Evolutionary conservation across 2,888 invertebrate genomes (phyloP).

Genomic region (Apomyelois bistriatella): DNA sequence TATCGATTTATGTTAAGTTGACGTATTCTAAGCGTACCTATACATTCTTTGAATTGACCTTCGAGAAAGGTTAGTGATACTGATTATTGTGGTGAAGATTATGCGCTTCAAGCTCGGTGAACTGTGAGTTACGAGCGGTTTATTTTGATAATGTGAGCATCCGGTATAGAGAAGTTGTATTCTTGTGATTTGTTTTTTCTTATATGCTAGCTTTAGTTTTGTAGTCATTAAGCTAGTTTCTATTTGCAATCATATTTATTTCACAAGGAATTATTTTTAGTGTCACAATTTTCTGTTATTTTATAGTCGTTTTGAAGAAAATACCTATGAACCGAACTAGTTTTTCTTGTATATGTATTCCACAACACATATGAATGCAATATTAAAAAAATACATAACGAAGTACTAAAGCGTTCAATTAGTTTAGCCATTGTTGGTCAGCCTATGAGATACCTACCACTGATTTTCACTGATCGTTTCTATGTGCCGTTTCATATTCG

Average conservation of each 20-base stretch:
- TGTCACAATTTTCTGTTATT: constrained; percentile 52
- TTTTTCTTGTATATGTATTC: constrained; percentile 15
- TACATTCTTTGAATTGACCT: constrained; percentile 80
- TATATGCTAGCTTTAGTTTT: constrained; percentile 70
- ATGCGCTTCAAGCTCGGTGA: constrained; percentile 57
- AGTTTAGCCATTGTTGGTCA: constrained; percentile 7
- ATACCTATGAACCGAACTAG: constrained; percentile 12
- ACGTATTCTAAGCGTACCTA: constrained; percentile 74
- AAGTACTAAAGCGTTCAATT: constrained; percentile 3
- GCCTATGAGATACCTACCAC: constrained; percentile 36
- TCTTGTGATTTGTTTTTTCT: constrained; percentile 67
- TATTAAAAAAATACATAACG: constrained; percentile 14
- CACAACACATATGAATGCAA: constrained; percentile 16
- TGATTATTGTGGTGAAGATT: constrained; percentile 64
- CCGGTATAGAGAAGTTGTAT: constrained; percentile 51
- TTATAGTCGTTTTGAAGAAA: constrained; percentile 20
- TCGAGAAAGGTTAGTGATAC: constrained; percentile 79
- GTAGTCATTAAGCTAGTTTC: constrained; percentile 74
- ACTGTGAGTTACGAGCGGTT: constrained; percentile 53
- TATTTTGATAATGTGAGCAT: constrained; percentile 56
- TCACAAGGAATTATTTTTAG: constrained; percentile 45
- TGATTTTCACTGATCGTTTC: constrained; percentile 26
- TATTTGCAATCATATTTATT: constrained; percentile 62
- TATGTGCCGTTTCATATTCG: neutral
- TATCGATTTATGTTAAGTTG: constrained; percentile 68